Evolutionary conservation across 1,140 invertebrate genomes (phyloP).

Genomic region (Amyelois transitella): DNA sequence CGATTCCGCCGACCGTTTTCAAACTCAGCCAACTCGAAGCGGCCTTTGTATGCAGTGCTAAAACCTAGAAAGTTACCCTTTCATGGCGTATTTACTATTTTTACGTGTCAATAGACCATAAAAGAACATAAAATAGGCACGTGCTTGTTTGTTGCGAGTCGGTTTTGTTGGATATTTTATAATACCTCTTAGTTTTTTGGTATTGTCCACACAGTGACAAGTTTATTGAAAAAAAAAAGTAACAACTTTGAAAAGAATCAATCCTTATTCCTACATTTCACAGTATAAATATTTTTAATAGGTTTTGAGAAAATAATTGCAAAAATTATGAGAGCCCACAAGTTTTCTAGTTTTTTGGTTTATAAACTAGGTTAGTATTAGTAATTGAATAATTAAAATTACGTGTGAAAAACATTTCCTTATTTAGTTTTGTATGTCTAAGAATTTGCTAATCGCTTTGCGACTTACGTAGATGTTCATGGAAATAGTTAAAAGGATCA

Average conservation of each 20-base stretch:
- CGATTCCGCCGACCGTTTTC: constrained; percentile 47
- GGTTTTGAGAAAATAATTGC: too few relatives aligned
- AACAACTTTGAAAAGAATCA: too few relatives aligned
- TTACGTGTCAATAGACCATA: constrained; percentile 10
- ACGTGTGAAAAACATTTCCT: background rate
- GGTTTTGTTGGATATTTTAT: background rate
- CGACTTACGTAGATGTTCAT: background rate
- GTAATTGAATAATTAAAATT: too few relatives aligned
- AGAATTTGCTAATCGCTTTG: background rate
- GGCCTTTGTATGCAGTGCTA: constrained; percentile 55
- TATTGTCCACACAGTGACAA: background rate
- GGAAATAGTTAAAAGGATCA: background rate
- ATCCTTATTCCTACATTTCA: too few relatives aligned
- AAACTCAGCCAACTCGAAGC: constrained; percentile 41
- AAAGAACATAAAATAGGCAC: background rate
- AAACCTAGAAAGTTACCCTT: constrained; percentile 62
- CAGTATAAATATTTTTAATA: too few relatives aligned
- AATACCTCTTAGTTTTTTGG: background rate
- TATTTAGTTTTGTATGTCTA: background rate
- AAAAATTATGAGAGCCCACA: too few relatives aligned
- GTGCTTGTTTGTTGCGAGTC: background rate
- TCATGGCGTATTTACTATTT: constrained; percentile 21
- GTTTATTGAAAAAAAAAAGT: background rate
- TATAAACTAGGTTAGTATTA: too few relatives aligned
- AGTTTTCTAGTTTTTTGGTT: too few relatives aligned